These are phyloP conservation scores for Capitella teleta DNA, from an alignment of 1,140 invertebrate genomes.

Conservation along the genomic window DNA sequence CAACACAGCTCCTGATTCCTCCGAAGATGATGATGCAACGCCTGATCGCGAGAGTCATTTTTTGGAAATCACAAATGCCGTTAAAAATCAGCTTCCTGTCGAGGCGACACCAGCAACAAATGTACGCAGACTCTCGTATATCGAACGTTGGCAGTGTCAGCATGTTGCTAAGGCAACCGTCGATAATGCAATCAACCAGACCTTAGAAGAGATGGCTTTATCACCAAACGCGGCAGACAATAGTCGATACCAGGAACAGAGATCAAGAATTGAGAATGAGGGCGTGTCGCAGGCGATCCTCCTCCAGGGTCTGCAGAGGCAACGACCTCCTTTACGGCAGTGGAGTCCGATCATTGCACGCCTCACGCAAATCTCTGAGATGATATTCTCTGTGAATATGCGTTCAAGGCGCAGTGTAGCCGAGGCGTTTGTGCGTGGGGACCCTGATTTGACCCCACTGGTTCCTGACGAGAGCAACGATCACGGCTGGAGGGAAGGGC, in stretches of 20 bases:
- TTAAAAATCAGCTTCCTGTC: neutral
- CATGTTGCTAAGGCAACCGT: slow-evolving; percentile 58
- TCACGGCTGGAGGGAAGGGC: neutral
- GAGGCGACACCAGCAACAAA: neutral
- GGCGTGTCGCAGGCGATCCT: slow-evolving; percentile 54
- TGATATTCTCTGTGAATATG: neutral
- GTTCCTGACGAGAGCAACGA: neutral
- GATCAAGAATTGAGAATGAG: slow-evolving; percentile 52
- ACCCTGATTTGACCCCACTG: neutral
- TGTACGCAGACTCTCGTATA: neutral
- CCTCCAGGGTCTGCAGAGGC: slow-evolving; percentile 48
- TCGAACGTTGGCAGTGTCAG: slow-evolving; percentile 54
- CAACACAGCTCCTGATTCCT: neutral
- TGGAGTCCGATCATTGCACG: neutral
- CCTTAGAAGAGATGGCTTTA: slow-evolving; percentile 53
- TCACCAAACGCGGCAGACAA: slow-evolving; percentile 44
- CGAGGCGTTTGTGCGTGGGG: neutral
- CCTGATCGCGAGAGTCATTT: neutral
- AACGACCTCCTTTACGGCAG: neutral
- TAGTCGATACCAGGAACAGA: slow-evolving; percentile 26
- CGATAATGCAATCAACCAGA: slow-evolving; percentile 60
- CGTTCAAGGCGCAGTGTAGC: neutral
- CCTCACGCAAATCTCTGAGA: neutral
- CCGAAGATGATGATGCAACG: neutral
- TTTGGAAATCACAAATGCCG: neutral